Percentiles rank a stretch among this genome's conserved stretches.
phyloP scores from a whole-genome alignment of 2,888 invertebrate genomes.

The Fragum fragum region DNA sequence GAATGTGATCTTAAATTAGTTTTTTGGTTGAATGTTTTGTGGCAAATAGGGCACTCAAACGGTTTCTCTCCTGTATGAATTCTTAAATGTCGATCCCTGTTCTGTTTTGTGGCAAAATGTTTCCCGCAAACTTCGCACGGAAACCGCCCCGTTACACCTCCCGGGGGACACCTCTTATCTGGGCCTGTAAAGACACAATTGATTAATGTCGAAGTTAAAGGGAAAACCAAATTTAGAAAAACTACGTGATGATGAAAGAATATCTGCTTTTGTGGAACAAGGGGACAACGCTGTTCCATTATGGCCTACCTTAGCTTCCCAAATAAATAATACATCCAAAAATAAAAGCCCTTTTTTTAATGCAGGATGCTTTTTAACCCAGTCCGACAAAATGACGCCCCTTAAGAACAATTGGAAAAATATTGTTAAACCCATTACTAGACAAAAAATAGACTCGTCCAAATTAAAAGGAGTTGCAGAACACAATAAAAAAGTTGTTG shows the following conservation, averaged over 20 bases:
- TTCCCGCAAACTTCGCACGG: constrained; percentile 36
- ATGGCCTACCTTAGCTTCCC: too few species aligned
- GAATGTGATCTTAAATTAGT: constrained; percentile 5
- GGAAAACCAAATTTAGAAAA: not conserved
- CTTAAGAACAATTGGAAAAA: too few species aligned
- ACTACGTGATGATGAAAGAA: too few species aligned
- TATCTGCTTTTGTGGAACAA: not conserved
- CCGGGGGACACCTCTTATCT: not conserved
- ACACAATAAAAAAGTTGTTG: too few species aligned
- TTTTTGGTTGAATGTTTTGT: constrained; percentile 18
- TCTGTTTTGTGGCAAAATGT: constrained; percentile 30
- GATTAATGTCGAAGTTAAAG: not conserved
- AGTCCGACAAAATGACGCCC: too few species aligned
- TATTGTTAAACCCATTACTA: too few species aligned
- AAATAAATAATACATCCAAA: too few species aligned
- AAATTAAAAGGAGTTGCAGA: too few species aligned
- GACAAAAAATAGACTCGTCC: too few species aligned
- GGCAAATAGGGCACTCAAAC: constrained; percentile 24
- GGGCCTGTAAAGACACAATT: constrained; percentile 13
- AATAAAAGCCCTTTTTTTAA: too few species aligned
- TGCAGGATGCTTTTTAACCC: too few species aligned
- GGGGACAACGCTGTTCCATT: not conserved
- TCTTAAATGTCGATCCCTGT: constrained; percentile 26
- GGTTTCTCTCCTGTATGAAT: constrained; percentile 57
- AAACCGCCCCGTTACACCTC: not conserved